Conservation (phyloP, 2,797 vertebrate species). For the Podargus strigoides region DNA sequence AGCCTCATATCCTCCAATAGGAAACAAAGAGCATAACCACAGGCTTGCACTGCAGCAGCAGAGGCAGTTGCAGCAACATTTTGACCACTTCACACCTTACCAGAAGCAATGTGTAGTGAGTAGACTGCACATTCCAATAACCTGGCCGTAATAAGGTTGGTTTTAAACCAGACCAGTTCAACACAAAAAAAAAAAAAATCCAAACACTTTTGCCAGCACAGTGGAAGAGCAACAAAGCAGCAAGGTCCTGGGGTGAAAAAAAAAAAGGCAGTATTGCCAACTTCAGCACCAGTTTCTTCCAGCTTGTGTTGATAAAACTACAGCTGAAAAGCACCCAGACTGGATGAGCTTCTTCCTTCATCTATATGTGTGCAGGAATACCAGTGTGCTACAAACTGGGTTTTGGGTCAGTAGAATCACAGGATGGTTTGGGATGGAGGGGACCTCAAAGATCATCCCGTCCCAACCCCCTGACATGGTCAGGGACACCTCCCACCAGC, state of each 20-base stretch:
- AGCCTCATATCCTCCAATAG: not conserved
- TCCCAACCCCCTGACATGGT: not conserved
- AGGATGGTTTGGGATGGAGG: not conserved
- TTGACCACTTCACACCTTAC: not conserved
- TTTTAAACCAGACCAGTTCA: not conserved
- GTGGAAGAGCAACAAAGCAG: not conserved
- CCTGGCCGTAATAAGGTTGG: fast-evolving
- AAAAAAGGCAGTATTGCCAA: fast-evolving
- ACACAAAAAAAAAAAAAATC: not conserved
- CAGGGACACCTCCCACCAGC: not conserved
- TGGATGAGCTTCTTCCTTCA: not conserved
- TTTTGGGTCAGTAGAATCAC: not conserved
- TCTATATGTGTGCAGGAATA: fast-evolving
- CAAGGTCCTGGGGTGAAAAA: not conserved
- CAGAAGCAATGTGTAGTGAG: not conserved
- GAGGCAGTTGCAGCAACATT: not conserved
- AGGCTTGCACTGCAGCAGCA: not conserved
- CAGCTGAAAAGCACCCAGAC: not conserved
- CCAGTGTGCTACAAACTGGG: fast-evolving
- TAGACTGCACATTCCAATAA: not conserved
- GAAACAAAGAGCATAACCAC: not conserved
- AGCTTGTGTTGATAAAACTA: not conserved
- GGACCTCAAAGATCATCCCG: not conserved
- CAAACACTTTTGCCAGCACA: not conserved
- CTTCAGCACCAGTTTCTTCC: not conserved